Evolutionary conservation across 1,140 invertebrate genomes (phyloP).

Genomic region (Saccostrea glomerata): DNA sequence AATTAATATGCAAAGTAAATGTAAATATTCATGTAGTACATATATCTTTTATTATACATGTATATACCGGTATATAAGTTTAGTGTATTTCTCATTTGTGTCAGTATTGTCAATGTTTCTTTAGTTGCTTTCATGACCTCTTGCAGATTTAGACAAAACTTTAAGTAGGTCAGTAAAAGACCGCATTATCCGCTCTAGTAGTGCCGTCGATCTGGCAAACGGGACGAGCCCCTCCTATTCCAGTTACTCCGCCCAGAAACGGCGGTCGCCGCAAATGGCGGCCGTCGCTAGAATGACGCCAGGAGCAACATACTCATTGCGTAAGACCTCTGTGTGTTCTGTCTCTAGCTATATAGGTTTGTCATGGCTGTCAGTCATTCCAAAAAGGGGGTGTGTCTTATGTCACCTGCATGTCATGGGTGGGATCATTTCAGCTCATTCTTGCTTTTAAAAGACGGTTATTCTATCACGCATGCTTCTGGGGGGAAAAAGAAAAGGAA

Average conservation of each 20-base stretch:
- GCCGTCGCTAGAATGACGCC: conserved; percentile 64
- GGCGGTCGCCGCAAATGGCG: conserved; percentile 59
- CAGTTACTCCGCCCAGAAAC: conserved; percentile 46
- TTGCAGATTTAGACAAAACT: conserved; percentile 66
- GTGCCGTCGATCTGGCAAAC: conserved; percentile 90
- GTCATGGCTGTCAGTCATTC: conserved; percentile 26
- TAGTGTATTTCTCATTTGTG: conserved; percentile 10
- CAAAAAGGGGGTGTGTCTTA: conserved; percentile 27
- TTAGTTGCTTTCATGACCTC: conserved; percentile 35
- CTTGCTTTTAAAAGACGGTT: background rate
- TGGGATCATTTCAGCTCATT: conserved; percentile 30
- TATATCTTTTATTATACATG: background rate
- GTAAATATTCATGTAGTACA: conserved; percentile 10
- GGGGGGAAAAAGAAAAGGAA: background rate
- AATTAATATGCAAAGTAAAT: conserved; percentile 26
- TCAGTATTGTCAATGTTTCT: conserved; percentile 29
- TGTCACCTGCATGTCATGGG: conserved; percentile 34
- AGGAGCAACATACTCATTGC: conserved; percentile 70
- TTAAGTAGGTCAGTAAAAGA: conserved; percentile 53
- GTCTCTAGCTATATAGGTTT: conserved; percentile 32
- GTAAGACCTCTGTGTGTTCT: conserved; percentile 63
- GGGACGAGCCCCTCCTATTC: conserved; percentile 42
- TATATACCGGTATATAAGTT: conserved; percentile 2
- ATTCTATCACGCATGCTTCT: conserved; percentile 6
- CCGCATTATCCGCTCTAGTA: conserved; percentile 86